These are phyloP conservation scores for Drosophila subsilvestris DNA, from an alignment of 2,888 invertebrate species.

Conservation along the genomic window DNA sequence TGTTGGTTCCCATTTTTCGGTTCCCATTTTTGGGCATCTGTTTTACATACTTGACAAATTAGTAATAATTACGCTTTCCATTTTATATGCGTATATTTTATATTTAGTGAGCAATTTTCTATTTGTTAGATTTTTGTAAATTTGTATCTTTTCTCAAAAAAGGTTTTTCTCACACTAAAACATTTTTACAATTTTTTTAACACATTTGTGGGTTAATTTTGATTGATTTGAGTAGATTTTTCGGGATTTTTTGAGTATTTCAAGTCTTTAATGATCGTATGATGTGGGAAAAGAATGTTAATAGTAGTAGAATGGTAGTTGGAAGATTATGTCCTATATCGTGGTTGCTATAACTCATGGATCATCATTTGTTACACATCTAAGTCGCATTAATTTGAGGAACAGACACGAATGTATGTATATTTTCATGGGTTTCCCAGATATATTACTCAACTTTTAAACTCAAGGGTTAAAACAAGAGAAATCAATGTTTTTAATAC, in stretches of 20 bases:
- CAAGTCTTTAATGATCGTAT: not conserved
- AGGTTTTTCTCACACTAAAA: not conserved
- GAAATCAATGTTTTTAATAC: no score
- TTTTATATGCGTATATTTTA: conserved; percentile 15
- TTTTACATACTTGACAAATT: conserved; percentile 79
- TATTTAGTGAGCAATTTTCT: conserved; percentile 29
- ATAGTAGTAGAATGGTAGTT: conserved; percentile 10
- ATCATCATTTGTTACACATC: conserved; percentile 22
- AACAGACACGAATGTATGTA: no score
- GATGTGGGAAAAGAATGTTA: conserved; percentile 27
- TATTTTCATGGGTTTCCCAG: not conserved
- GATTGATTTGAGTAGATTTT: conserved; percentile 64
- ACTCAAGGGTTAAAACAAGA: no score
- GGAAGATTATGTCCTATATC: not conserved
- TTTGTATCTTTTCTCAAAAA: no score
- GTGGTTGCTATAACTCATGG: not conserved
- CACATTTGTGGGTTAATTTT: conserved; percentile 53
- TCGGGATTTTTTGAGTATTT: conserved; percentile 26
- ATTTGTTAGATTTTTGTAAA: no score
- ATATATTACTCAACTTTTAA: not conserved
- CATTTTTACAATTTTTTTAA: conserved; percentile 7
- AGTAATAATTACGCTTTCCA: conserved; percentile 72
- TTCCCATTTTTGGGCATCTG: conserved; percentile 64
- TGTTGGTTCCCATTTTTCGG: conserved; percentile 29
- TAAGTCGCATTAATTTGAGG: not conserved